A percentile compares a stretch with the other conserved stretches of the same genome.
phyloP scores from a whole-genome alignment of 1,140 invertebrate genomes.

The Tetramorium simillimum region DNA sequence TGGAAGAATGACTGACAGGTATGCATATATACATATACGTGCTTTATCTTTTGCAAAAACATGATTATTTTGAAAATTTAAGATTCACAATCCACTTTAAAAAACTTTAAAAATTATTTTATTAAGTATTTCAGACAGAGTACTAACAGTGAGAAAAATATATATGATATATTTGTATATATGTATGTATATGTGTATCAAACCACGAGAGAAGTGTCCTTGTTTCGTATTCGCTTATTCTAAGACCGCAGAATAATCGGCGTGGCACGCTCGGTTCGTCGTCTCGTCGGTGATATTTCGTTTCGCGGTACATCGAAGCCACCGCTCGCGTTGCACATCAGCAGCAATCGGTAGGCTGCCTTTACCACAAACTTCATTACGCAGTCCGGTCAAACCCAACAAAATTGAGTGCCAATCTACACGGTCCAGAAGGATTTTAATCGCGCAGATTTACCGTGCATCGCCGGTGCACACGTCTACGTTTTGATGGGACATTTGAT shows the following conservation, averaged over 20 bases:
- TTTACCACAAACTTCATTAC: constrained; percentile 60
- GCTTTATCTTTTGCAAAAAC: not conserved
- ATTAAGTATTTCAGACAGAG: not conserved
- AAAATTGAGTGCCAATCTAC: constrained; percentile 60
- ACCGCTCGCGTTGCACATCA: constrained; percentile 41
- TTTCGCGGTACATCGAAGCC: constrained; percentile 53
- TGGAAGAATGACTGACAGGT: constrained; percentile 20
- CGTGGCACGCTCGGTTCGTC: constrained; percentile 27
- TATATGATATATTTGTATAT: no score
- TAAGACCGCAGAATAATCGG: constrained; percentile 53
- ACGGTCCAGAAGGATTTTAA: constrained; percentile 51
- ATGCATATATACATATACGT: not conserved
- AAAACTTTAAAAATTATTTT: not conserved
- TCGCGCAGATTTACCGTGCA: constrained; percentile 38
- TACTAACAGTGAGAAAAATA: no score
- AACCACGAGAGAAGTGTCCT: not conserved
- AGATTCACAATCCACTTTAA: not conserved
- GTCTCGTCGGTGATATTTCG: constrained; percentile 44
- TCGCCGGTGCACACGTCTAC: constrained; percentile 22
- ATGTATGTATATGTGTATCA: not conserved
- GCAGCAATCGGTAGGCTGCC: constrained; percentile 38
- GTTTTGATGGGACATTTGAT: constrained; percentile 50
- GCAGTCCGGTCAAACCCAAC: constrained; percentile 52
- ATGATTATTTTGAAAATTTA: not conserved
- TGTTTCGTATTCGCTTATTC: not conserved